These are phyloP conservation scores for Megamerina dolium DNA, from an alignment of 2,888 invertebrate genomes.

Conservation along the genomic window DNA sequence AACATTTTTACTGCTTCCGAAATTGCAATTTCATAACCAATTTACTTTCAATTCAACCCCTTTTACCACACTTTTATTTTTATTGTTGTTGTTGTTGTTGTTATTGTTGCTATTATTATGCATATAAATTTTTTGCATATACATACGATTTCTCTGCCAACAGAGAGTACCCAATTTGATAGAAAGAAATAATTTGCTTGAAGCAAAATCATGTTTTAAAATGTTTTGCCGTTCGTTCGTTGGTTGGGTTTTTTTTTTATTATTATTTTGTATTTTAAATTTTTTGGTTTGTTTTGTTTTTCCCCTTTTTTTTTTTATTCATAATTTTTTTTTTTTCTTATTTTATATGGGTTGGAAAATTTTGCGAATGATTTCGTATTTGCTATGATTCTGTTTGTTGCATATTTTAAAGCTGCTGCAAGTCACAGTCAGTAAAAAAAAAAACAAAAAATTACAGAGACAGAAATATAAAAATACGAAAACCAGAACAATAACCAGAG, in stretches of 20 bases:
- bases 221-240: background rate
- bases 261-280: too few species aligned
- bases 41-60: slow-evolving; percentile 26
- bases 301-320: too few species aligned
- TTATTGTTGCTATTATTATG: too few species aligned
- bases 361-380: background rate
- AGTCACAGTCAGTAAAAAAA: background rate
- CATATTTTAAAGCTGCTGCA: background rate
- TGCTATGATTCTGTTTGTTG: too few species aligned
- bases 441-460: background rate
- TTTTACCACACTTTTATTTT: too few species aligned
- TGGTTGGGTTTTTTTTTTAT: background rate
- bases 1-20: background rate
- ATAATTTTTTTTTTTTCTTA: too few species aligned
- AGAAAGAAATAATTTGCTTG: slow-evolving; percentile 1
- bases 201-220: background rate
- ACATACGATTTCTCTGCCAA: too few species aligned
- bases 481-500: too few species aligned
- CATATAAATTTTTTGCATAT: too few species aligned
- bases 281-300: too few species aligned
- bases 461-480: background rate
- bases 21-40: slow-evolving; percentile 42
- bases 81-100: too few species aligned
- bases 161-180: too few species aligned
- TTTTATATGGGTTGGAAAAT: background rate